Percentiles rank a stretch among this genome's conserved stretches.
These are phyloP conservation scores for Prunella himalayana DNA, from an alignment of 2,113 vertebrate genomes.

Conservation along the genomic window DNA sequence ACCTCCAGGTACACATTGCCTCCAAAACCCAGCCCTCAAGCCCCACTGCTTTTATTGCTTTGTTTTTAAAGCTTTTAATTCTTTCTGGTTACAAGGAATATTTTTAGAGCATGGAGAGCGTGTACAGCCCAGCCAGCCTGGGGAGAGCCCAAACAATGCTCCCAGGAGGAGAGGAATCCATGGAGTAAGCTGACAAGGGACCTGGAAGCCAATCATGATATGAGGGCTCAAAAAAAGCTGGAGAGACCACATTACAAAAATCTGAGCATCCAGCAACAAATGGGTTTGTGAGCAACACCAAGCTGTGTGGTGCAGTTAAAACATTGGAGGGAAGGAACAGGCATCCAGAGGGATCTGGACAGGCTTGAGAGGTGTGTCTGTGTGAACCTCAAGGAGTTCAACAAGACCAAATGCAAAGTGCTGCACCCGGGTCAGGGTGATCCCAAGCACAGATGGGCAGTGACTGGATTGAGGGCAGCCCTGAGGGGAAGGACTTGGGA, in stretches of 20 bases:
- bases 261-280: not conserved
- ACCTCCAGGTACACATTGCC: rapidly evolving
- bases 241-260: not conserved
- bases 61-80: not conserved
- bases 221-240: not conserved
- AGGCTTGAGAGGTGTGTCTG: not conserved
- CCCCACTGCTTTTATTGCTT: not conserved
- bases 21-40: not conserved
- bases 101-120: not conserved
- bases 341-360: not conserved
- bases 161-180: not conserved
- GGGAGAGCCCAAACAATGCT: not conserved
- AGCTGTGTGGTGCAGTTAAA: not conserved
- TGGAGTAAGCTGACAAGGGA: not conserved
- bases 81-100: not conserved
- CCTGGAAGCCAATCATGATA: not conserved
- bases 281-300: not conserved
- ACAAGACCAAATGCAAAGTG: not conserved
- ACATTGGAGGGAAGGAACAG: not conserved
- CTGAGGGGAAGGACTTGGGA: not conserved
- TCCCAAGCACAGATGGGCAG: not conserved
- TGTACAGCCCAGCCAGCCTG: not conserved
- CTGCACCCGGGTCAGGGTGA: not conserved
- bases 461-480: not conserved
- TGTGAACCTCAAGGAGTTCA: not conserved